These are phyloP conservation scores for Palythoa grandis DNA, from an alignment of 92 coral and sea anemone genomes.

Conservation along the genomic window DNA sequence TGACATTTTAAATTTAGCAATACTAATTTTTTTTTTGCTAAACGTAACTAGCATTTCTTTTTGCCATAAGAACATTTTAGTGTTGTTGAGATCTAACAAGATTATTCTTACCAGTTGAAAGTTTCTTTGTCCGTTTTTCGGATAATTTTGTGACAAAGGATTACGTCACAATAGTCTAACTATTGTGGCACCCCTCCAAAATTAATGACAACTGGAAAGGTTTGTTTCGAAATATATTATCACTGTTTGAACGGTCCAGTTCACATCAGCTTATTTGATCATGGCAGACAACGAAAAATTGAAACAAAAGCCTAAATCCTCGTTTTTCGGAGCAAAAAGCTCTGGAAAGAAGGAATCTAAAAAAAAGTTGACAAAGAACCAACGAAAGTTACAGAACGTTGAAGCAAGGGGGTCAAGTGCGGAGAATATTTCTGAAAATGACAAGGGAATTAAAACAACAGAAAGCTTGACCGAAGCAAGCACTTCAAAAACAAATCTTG, in stretches of 20 bases:
- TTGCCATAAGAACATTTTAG: background rate
- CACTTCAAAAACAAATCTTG: background rate
- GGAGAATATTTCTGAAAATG: slow-evolving; percentile 7
- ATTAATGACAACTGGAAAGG: slow-evolving; percentile 25
- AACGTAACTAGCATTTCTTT: background rate
- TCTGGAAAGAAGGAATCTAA: slow-evolving; percentile 29
- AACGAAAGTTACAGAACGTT: background rate
- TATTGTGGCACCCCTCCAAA: background rate
- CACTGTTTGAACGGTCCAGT: slow-evolving; percentile 38
- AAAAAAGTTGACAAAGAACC: background rate
- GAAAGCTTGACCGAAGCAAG: background rate
- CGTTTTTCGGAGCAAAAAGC: slow-evolving; percentile 18
- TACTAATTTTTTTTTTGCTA: background rate
- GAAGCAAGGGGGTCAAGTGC: slow-evolving; percentile 4
- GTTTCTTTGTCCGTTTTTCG: slow-evolving; percentile 28
- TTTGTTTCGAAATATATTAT: slow-evolving; percentile 29
- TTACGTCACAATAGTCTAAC: slow-evolving; percentile 35
- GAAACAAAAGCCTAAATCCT: slow-evolving; percentile 25
- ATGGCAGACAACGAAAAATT: slow-evolving; percentile 39
- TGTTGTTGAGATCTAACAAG: background rate
- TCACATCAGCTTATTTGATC: slow-evolving; percentile 23
- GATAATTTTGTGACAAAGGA: slow-evolving; percentile 27
- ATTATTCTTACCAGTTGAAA: background rate
- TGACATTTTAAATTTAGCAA: background rate
- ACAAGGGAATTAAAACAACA: background rate